These are phyloP conservation scores for Flexamia atlantica DNA, from an alignment of 2,888 invertebrate genomes.

Conservation along the genomic window DNA sequence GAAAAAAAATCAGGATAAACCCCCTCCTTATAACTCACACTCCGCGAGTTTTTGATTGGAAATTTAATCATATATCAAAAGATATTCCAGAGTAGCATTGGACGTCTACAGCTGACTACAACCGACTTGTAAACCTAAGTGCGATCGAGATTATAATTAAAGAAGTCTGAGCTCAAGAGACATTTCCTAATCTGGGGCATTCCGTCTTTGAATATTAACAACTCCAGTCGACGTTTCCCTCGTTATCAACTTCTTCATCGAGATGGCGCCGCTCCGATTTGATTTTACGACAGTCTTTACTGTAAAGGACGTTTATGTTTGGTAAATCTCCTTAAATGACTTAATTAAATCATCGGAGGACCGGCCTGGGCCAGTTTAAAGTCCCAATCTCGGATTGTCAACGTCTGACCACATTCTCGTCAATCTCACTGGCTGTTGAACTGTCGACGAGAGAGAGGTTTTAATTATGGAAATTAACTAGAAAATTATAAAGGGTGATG, in stretches of 20 bases:
- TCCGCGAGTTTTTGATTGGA: too few relatives aligned
- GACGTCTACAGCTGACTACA: too few relatives aligned
- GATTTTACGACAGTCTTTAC: conserved; percentile 8
- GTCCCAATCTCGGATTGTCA: background rate
- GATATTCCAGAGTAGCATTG: too few relatives aligned
- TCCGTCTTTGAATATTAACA: background rate
- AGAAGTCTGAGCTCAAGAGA: background rate
- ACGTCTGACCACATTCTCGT: background rate
- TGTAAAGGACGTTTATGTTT: background rate
- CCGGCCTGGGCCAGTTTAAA: background rate
- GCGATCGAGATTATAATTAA: background rate
- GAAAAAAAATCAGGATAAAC: too few relatives aligned
- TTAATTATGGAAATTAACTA: too few relatives aligned
- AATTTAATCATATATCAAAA: too few relatives aligned
- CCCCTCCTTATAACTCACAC: too few relatives aligned
- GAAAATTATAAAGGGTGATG: too few relatives aligned
- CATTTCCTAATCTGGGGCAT: background rate
- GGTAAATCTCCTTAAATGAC: background rate
- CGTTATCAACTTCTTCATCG: background rate
- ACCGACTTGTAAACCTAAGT: too few relatives aligned
- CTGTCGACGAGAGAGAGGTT: background rate
- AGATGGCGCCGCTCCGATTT: background rate
- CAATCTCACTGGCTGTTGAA: background rate
- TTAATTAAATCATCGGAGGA: background rate
- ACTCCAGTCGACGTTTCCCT: background rate